A percentile compares a stretch with the other conserved stretches of the same genome.
Conservation (phyloP, 2,888 invertebrate genomes). For the Heliconius ethilla region DNA sequence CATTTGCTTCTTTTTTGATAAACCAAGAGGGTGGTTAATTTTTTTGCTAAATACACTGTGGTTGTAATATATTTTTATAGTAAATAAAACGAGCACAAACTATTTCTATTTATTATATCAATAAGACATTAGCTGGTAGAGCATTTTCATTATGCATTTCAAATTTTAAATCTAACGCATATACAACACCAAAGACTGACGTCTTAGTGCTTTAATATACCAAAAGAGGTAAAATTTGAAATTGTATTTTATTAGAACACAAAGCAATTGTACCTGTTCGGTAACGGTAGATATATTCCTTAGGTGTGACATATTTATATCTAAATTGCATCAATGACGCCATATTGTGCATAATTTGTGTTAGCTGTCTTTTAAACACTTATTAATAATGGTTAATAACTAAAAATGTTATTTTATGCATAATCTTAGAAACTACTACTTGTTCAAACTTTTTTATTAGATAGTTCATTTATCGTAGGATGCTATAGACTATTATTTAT, state of each 20-base stretch:
- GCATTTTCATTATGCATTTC: slow-evolving; percentile 51
- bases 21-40: not conserved
- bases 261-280: slow-evolving; percentile 29
- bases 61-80: not conserved
- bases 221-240: slow-evolving; percentile 54
- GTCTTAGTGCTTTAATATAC: slow-evolving; percentile 30
- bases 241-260: slow-evolving; percentile 41
- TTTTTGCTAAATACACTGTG: not conserved
- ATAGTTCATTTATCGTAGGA: too few species aligned
- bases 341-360: not conserved
- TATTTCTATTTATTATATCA: slow-evolving; percentile 8
- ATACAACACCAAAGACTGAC: slow-evolving; percentile 52
- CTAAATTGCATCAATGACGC: slow-evolving; percentile 1
- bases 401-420: too few species aligned
- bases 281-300: slow-evolving; percentile 30
- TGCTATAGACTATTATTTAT: too few species aligned
- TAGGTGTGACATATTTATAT: slow-evolving; percentile 13
- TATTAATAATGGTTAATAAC: too few species aligned
- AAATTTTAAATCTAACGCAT: slow-evolving; percentile 52
- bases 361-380: not conserved
- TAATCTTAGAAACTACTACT: not conserved
- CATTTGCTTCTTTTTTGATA: not conserved
- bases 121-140: slow-evolving; percentile 25
- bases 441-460: not conserved
- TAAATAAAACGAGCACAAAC: not conserved